Evolutionary conservation across 2,113 vertebrate genomes (phyloP).

Genomic region (Cavia aperea): DNA sequence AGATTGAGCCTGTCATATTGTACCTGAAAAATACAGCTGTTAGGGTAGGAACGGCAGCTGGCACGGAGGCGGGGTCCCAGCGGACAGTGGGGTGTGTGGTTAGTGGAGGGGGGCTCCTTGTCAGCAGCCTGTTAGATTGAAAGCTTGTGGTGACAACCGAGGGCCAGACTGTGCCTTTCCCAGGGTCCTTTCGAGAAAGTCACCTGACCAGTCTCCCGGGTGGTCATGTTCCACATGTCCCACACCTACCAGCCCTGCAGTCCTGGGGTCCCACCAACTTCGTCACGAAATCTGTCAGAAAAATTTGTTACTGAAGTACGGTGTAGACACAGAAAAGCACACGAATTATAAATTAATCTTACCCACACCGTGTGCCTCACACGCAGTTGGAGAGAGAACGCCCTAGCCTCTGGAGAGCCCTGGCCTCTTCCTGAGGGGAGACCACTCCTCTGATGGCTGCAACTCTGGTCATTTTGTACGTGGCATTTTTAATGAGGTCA

Average conservation of each 20-base stretch:
- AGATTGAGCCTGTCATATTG: conserved; percentile 69
- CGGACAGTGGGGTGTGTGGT: not conserved
- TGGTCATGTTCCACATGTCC: not conserved
- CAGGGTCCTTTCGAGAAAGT: not conserved
- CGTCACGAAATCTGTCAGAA: not conserved
- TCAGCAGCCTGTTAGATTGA: not conserved
- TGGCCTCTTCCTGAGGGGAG: no score
- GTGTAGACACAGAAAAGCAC: not conserved
- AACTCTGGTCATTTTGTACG: not conserved
- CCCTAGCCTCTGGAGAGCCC: not conserved
- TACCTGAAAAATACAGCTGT: conserved; percentile 70
- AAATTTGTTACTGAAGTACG: not conserved
- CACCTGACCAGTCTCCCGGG: not conserved
- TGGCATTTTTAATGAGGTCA: conserved; percentile 18
- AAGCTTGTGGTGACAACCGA: not conserved
- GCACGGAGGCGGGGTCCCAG: conserved; percentile 47
- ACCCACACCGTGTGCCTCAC: not conserved
- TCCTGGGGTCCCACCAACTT: no score
- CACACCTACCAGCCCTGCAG: not conserved
- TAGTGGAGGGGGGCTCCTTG: not conserved
- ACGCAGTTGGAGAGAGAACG: not conserved
- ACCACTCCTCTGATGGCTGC: not conserved
- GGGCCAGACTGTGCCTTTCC: not conserved
- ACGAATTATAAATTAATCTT: not conserved
- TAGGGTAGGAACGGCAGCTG: conserved; percentile 59